Base-by-base conservation (phyloP, 2,113 vertebrate species). In the Numenius arquata region DNA sequence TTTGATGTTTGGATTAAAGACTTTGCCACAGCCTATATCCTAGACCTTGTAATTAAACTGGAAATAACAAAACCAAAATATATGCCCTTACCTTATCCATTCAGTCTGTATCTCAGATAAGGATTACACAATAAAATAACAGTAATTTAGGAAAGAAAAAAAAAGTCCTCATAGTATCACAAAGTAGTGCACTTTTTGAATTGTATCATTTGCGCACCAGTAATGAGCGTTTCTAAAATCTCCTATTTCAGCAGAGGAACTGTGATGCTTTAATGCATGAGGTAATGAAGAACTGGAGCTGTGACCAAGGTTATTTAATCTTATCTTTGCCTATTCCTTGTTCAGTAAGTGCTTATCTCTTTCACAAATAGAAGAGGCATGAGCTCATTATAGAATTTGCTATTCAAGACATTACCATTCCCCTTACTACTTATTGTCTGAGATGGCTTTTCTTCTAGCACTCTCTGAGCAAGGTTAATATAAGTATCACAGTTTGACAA, bases 341-440 rank as follows among this genome's bases (percentile, higher is more conserved):
- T 89, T 95, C 92, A 85, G 56, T 81, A 56, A 78, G 19, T 72
- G 55, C 73, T 93, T 96, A 85, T 94, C 92, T 92, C 75, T 59
- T 94, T 70, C 62, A 76, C 80, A 72, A 94, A 94, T 50, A 94
- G 52, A 74, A 90, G 83, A 87, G 59, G n/a, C 85, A 84, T 96
- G 88, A 90, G 79, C 76, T 93, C 72, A 75, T 84, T 93, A 32
- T 18, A 90, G 55, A 86, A 47, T 50, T 77, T 74, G 56, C 30
- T 86, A 9, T 74, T 92, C 47, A 72, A 74, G 75, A 74, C 68
- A 61, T 77, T 56, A 45, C 65, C 3, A 3, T 78, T 92, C 21
- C 43, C 26, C 34, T 94, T 70, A 12, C 23, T 59, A 11, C 19
- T 92, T 53, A n/a, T 79, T 81, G 7, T 70, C 55, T 75, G 73